These are phyloP conservation scores for Drosophila sucinea DNA, from an alignment of 1,140 invertebrate species.

Conservation along the genomic window DNA sequence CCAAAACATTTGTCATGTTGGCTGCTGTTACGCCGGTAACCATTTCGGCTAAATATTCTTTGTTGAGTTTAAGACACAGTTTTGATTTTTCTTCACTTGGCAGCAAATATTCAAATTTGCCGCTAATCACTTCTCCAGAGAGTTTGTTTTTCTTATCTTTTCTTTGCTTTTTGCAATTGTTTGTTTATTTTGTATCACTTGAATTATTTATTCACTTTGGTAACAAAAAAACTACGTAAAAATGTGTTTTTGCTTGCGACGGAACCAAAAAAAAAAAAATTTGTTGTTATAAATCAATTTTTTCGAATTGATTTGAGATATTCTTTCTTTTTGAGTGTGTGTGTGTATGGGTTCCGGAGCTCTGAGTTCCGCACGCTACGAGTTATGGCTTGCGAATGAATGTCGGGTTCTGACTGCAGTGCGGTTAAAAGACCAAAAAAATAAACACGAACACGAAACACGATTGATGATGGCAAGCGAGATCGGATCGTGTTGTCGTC, in stretches of 20 bases:
- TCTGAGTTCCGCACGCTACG: conserved; percentile 64
- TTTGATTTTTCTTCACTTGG: conserved; percentile 48
- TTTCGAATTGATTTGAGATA: conserved; percentile 29
- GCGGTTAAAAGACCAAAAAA: conserved; percentile 71
- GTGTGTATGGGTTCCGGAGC: conserved; percentile 26
- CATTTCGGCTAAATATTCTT: conserved; percentile 76
- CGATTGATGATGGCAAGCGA: conserved; percentile 32
- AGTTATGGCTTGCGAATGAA: conserved; percentile 69
- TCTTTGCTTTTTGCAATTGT: conserved; percentile 22
- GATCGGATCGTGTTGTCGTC: conserved; percentile 34
- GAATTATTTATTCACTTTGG: conserved; percentile 55
- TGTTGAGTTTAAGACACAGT: conserved; percentile 73
- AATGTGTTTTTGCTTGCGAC: conserved; percentile 21
- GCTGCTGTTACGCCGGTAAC: conserved; percentile 76
- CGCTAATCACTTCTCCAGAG: conserved; percentile 22
- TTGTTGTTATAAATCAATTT: background rate
- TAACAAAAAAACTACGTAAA: conserved; percentile 59
- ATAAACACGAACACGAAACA: conserved; percentile 32
- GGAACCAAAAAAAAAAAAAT: background rate
- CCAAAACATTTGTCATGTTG: conserved; percentile 76
- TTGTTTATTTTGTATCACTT: conserved; percentile 26
- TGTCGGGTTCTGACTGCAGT: conserved; percentile 68
- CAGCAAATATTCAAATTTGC: conserved; percentile 61
- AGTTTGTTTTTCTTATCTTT: conserved; percentile 23
- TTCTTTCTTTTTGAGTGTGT: background rate